phyloP scores from a whole-genome alignment of 2,888 invertebrate genomes.

The Cetonia aurata region DNA sequence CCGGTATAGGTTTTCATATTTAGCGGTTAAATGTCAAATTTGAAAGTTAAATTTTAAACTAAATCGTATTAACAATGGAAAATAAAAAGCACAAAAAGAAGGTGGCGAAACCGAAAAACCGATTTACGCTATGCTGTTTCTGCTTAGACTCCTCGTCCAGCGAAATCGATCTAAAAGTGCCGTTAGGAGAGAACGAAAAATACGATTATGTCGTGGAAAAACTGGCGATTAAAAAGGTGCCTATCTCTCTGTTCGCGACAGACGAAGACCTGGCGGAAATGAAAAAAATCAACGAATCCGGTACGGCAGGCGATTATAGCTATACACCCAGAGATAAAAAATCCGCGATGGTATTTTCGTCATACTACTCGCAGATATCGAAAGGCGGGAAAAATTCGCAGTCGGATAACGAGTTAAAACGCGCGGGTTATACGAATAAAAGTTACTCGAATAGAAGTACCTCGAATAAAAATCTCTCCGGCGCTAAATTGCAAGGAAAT shows the following conservation, averaged over 20 bases:
- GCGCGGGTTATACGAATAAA: no score
- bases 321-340: conserved; percentile 38
- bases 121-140: conserved; percentile 44
- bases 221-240: conserved; percentile 52
- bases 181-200: conserved; percentile 46
- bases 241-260: conserved; percentile 51
- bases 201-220: conserved; percentile 56
- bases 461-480: no score
- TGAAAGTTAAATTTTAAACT: conserved; percentile 32
- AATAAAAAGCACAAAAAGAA: conserved; percentile 29
- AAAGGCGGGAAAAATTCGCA: conserved; percentile 9
- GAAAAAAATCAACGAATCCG: conserved; percentile 16
- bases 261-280: conserved; percentile 48
- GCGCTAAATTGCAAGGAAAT: neutral
- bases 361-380: conserved; percentile 47
- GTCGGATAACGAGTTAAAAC: neutral
- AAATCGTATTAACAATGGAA: conserved; percentile 36
- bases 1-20: neutral
- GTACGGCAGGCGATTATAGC: conserved; percentile 10
- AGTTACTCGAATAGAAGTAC: no score
- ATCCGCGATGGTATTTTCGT: conserved; percentile 48
- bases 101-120: conserved; percentile 43
- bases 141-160: conserved; percentile 44
- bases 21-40: conserved; percentile 40
- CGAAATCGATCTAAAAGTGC: conserved; percentile 43